Evolutionary conservation across 2,797 vertebrate genomes (phyloP).

Genomic region (Mormyrus hasselquistii): DNA sequence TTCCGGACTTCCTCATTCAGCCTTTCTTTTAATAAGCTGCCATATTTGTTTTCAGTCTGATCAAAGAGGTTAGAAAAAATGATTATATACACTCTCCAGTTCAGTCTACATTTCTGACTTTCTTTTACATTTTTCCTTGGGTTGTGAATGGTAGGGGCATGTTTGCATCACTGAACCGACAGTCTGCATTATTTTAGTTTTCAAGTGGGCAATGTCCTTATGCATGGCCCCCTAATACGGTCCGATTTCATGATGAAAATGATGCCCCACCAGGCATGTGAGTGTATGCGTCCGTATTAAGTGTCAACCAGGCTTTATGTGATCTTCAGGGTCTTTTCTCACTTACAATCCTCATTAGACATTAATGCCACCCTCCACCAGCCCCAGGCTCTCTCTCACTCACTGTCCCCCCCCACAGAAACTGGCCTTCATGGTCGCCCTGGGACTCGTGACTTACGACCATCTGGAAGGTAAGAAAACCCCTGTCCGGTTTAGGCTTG

Average conservation of each 20-base stretch:
- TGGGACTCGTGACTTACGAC: slow-evolving; percentile 93
- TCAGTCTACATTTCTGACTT: neutral
- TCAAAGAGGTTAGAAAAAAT: neutral
- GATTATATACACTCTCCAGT: neutral
- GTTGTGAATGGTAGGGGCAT: neutral
- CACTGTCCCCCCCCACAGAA: slow-evolving; percentile 66
- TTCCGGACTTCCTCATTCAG: neutral
- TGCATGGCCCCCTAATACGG: neutral
- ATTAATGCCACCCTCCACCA: neutral
- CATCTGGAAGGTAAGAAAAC: slow-evolving; percentile 85
- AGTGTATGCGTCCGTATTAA: neutral
- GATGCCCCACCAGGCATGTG: neutral
- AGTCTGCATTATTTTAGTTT: neutral
- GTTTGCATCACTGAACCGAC: neutral
- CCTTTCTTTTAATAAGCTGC: neutral
- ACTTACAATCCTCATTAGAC: neutral
- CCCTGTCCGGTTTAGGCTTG: no score
- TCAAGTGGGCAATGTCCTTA: neutral
- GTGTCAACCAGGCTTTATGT: neutral
- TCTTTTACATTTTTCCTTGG: neutral
- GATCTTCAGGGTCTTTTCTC: neutral
- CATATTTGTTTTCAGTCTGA: neutral
- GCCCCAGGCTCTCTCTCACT: neutral
- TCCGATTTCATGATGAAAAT: neutral
- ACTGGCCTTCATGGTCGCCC: slow-evolving; percentile 98